Evolutionary conservation across 2,888 invertebrate genomes (phyloP), one percentile per base, ranked within the genome.

Genomic region (Dione vanillae): DNA sequence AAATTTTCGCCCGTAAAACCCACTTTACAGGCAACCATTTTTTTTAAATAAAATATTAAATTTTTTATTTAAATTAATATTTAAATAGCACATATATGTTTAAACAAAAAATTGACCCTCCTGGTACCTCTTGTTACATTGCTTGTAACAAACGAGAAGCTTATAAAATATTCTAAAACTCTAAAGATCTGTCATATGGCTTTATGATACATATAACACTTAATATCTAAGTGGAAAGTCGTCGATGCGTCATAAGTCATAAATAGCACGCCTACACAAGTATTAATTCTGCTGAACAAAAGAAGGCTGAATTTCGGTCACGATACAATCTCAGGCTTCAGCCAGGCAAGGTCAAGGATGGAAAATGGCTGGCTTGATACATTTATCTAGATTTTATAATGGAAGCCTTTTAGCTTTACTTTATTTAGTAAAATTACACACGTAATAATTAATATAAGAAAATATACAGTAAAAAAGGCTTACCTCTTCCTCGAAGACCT

Each of bases 301-400:
- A 67, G 70, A 71, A 74, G 65, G 64, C 67, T 58, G 72, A 74
- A 71, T 73, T 74, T 73, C 49, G 73, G 70, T 51, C 71, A 65
- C 58, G 73, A 76, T 78, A 72, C 54, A 68, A 77, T 75, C 74
- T 69, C 58, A 47, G 41, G 54, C 69, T 71, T 69, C 68, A 73
- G 65, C 70, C 64, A 66, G 68, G 74, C 78, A 79, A 82, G 82
- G 81, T 78, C 82, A 72, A 56, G 65, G 73, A 65, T 27, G 76
- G 77, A 77, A 77, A 77, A 77, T 79, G 67, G 67, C 77, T 40
- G 19, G 49, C 16, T 19, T 49, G 40, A 51, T 51, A 49, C 9
- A 14, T 37, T 49, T 51, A 19, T 12, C 37, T 37, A 64, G 47
- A 40, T 37, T 54, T 27, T 56, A 56, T 19, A 16, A 3, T 56